These are phyloP conservation scores for Casuarius casuarius DNA, from an alignment of 2,113 vertebrate genomes.

Conservation along the genomic window DNA sequence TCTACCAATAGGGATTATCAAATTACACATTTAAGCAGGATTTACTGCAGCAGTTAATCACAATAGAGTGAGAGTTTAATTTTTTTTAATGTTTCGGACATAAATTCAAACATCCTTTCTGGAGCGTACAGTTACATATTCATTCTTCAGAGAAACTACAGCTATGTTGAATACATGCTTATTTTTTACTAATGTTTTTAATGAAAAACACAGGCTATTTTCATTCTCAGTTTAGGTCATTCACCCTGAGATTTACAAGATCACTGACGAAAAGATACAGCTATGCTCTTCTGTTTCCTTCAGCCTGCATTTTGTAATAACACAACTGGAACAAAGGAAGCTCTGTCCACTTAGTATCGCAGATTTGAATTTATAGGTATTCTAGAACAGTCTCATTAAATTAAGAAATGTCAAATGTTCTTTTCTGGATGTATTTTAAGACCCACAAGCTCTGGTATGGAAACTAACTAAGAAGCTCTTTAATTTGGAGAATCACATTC, in stretches of 20 bases:
- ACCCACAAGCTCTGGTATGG: background rate
- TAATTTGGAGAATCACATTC: background rate
- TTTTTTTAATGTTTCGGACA: background rate
- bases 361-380: background rate
- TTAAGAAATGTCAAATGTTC: background rate
- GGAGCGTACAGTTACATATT: background rate
- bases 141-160: background rate
- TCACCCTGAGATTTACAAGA: background rate
- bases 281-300: background rate
- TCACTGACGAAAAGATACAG: background rate
- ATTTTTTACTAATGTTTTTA: background rate
- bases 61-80: background rate
- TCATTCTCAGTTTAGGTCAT: background rate
- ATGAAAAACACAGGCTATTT: background rate
- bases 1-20: background rate
- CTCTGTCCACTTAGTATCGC: background rate
- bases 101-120: background rate
- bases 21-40: background rate
- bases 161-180: background rate
- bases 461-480: background rate
- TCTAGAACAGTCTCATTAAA: background rate
- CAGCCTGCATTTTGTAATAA: background rate
- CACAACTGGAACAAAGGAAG: background rate
- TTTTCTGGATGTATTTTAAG: background rate
- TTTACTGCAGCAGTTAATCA: constrained; percentile 2